Conservation (phyloP, 2,113 vertebrate species). For the Beaufortia kweichowensis region DNA sequence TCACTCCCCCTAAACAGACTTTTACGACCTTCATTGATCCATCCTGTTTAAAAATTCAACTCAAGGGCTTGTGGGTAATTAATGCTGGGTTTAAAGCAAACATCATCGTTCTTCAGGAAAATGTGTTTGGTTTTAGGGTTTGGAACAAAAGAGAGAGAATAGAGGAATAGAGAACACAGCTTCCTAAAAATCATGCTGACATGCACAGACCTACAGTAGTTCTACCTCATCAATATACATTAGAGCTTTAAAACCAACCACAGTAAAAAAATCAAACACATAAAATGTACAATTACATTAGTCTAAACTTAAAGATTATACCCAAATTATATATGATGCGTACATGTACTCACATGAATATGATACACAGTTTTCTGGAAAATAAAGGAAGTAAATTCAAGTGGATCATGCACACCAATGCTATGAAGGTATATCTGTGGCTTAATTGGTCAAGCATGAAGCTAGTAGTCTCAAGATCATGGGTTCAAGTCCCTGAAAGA, state of each 20-base stretch:
- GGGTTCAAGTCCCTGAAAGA: too few relatives aligned
- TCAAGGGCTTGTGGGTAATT: conserved; percentile 45
- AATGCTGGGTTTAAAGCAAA: conserved; percentile 46
- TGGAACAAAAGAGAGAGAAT: not conserved
- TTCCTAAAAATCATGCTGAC: conserved; percentile 15
- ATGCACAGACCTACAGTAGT: not conserved
- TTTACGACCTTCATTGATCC: conserved; percentile 49
- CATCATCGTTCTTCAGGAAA: conserved; percentile 40
- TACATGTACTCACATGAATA: not conserved
- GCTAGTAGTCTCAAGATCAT: too few relatives aligned
- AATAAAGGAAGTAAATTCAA: too few relatives aligned
- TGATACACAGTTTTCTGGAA: too few relatives aligned
- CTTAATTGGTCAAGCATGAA: too few relatives aligned
- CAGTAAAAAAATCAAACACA: not conserved
- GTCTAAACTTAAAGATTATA: too few relatives aligned
- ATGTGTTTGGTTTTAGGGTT: conserved; percentile 31
- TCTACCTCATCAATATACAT: not conserved
- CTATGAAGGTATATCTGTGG: too few relatives aligned
- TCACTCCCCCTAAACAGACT: conserved; percentile 22
- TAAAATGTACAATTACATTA: not conserved
- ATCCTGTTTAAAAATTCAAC: conserved; percentile 39
- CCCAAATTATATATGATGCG: not conserved
- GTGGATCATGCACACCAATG: too few relatives aligned
- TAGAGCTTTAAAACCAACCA: not conserved
- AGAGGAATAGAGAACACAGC: not conserved